Base-by-base conservation (phyloP, 2,797 vertebrate species). In the Takifugu rubripes region DNA sequence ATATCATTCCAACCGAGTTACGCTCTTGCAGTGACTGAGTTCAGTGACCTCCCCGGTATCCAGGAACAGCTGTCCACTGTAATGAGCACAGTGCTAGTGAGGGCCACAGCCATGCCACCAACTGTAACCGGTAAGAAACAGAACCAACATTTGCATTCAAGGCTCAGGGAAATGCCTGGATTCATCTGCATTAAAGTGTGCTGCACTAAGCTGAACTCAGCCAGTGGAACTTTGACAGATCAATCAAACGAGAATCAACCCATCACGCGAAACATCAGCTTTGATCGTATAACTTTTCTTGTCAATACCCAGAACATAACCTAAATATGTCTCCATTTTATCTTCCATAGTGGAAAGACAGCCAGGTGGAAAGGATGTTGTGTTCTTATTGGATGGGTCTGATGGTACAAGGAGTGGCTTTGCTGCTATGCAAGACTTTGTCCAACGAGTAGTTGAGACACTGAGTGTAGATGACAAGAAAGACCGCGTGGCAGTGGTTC, bases 71-170 rank as follows among this genome's bases (percentile, higher is more conserved):
- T 70, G 5, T 58, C 68, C 16, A 63, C 64, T 42, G 50, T 72
- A 8, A 55, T 85, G 33, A 66, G 68, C 15, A 86, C 52, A 54
- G 68, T 46, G 15, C 4, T 1, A 10, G n/a, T 49, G 14, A 68
- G 40, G 31, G 55, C 50, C 36, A 65, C 48, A 2, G 51, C 77
- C 5, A 3, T 55, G n/a, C 64, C 61, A 42, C 75, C 82, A 55
- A 78, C 67, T 46, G 63, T 71, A 33, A 67, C 61, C 24, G 84
- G 84, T 85, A 84, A 85, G 86, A 57, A 27, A 40, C 12, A 11
- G 45, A 48, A 40, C 16, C 0, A 10, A 10, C 14, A 43, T 47
- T 57, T 7, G 43, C 33, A 14, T 24, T 27, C 5, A 11, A 31
- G 10, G 0, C 5, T 47, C 10, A 25, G 0, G 12, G 5, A 12